A percentile compares a stretch with the other conserved stretches of the same genome.
Conservation (phyloP, 2,888 invertebrate genomes). For the Netelia fuscicornis region DNA sequence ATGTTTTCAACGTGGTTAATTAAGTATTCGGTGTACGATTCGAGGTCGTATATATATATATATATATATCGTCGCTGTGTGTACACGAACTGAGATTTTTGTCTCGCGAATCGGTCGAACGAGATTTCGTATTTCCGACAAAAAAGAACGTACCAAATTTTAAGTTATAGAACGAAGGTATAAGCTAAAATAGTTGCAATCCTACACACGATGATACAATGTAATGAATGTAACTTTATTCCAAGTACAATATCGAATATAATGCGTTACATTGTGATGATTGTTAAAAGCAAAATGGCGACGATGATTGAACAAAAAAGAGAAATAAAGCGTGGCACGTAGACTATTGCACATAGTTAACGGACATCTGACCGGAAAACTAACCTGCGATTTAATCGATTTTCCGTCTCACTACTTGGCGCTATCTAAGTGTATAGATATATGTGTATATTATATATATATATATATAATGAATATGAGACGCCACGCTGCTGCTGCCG, state of each 20-base stretch:
- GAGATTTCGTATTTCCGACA: no score
- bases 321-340: background rate
- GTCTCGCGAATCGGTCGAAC: no score
- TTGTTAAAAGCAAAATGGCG: background rate
- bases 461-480: slow-evolving; percentile 1
- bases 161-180: background rate
- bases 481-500: slow-evolving; percentile 41
- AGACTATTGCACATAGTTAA: background rate
- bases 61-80: no score
- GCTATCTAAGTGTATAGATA: background rate
- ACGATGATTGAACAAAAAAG: background rate
- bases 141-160: no score
- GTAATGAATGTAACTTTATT: background rate
- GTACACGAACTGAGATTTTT: no score
- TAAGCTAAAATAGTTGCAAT: background rate
- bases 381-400: background rate
- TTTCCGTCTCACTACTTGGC: background rate
- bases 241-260: background rate
- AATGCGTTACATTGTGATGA: background rate
- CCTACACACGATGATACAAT: background rate
- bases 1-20: no score
- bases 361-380: background rate
- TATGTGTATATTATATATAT: background rate
- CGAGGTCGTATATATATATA: no score
- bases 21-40: no score